These are phyloP conservation scores for Brienomyrus brachyistius DNA, from an alignment of 2,113 vertebrate species.

Conservation along the genomic window DNA sequence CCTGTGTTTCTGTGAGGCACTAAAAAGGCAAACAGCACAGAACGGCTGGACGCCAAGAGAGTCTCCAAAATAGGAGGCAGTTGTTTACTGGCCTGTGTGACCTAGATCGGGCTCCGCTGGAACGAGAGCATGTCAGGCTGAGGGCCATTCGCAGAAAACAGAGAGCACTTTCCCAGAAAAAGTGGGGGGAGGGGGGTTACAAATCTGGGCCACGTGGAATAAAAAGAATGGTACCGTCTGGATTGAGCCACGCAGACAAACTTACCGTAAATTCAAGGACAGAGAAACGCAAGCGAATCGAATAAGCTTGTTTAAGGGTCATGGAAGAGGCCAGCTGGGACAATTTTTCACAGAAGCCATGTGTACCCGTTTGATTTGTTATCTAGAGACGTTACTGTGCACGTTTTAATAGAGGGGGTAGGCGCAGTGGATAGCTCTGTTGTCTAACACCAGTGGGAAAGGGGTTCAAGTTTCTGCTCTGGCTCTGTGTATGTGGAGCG, in stretches of 20 bases:
- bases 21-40: constrained; percentile 10
- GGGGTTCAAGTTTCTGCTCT: background rate
- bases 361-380: background rate
- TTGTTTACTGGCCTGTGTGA: constrained; percentile 21
- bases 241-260: background rate
- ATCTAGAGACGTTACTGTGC: background rate
- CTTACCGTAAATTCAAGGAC: background rate
- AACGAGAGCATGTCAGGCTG: background rate
- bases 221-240: background rate
- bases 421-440: background rate
- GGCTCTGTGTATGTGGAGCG: background rate
- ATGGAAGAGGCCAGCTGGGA: background rate
- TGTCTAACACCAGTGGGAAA: background rate
- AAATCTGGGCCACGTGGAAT: background rate
- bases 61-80: constrained; percentile 8
- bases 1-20: background rate
- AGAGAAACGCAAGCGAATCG: background rate
- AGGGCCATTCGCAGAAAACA: constrained; percentile 12
- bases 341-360: background rate
- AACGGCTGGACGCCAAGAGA: constrained; percentile 10
- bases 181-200: background rate
- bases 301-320: background rate
- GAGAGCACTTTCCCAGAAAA: constrained; percentile 15
- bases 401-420: background rate
- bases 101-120: constrained; percentile 9